Conservation (phyloP, 1,140 invertebrate species). For the Eurosta solidaginis region DNA sequence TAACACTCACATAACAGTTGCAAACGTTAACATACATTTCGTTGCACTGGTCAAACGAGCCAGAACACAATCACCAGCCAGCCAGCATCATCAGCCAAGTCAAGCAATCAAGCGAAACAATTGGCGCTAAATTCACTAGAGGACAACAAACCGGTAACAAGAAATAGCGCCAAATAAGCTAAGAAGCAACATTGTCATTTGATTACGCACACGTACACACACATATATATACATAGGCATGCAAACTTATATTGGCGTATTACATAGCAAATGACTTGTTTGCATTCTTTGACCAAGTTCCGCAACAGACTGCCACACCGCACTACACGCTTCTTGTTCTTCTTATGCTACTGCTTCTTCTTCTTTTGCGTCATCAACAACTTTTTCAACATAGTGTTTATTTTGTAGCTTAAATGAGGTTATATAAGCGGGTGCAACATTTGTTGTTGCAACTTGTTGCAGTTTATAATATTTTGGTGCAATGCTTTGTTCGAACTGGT, state of each 20-base stretch:
- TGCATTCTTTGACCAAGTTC: slow-evolving; percentile 1
- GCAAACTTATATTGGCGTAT: too few relatives aligned
- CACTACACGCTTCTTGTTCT: too few relatives aligned
- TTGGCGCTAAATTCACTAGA: background rate
- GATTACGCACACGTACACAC: too few relatives aligned
- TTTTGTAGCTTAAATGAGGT: slow-evolving; percentile 1
- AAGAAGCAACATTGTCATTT: background rate
- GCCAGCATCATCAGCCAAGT: background rate
- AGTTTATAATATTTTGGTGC: background rate
- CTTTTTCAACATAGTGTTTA: background rate
- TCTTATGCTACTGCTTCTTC: background rate
- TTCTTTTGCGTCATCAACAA: background rate
- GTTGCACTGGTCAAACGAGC: slow-evolving; percentile 4
- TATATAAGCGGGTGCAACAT: slow-evolving; percentile 16
- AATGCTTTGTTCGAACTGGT: background rate
- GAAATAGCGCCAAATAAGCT: background rate
- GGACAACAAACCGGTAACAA: background rate
- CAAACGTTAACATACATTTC: background rate
- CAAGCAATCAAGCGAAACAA: background rate
- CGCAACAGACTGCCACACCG: background rate
- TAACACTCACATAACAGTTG: background rate
- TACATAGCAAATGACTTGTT: background rate
- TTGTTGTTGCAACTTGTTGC: background rate
- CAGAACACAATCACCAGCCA: background rate
- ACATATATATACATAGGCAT: background rate